These are phyloP conservation scores for Philereme transversata DNA, from an alignment of 2,888 invertebrate genomes.

Conservation along the genomic window DNA sequence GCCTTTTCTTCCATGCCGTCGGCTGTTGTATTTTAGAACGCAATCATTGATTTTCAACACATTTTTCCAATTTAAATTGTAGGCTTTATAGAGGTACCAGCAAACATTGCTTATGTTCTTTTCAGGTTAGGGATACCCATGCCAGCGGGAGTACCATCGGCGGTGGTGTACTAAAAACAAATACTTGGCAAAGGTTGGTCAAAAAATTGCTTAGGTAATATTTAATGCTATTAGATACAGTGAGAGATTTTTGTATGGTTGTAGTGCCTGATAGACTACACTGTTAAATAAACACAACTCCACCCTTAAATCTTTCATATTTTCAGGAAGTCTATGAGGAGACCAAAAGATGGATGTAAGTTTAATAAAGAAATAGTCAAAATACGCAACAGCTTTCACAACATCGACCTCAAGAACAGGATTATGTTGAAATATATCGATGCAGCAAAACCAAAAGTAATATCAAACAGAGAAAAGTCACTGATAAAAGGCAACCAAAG, in stretches of 20 bases:
- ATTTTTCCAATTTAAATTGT: neutral
- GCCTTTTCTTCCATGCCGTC: too few relatives aligned
- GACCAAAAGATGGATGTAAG: constrained; percentile 51
- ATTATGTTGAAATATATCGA: constrained; percentile 52
- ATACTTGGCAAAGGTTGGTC: constrained; percentile 51
- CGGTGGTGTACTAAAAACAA: constrained; percentile 42
- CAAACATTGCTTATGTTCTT: constrained; percentile 30
- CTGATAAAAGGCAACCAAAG: constrained; percentile 43
- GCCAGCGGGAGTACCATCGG: constrained; percentile 37
- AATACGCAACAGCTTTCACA: constrained; percentile 59
- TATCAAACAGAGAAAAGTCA: constrained; percentile 37
- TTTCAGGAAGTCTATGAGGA: constrained; percentile 57
- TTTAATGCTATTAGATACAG: neutral
- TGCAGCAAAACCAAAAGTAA: constrained; percentile 41
- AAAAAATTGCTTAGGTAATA: neutral
- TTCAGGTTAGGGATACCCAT: constrained; percentile 59
- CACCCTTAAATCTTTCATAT: neutral
- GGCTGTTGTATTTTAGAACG: too few relatives aligned
- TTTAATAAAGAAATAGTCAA: constrained; percentile 63
- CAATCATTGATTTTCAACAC: too few relatives aligned
- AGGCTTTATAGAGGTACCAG: constrained; percentile 12
- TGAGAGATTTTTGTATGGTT: too few relatives aligned
- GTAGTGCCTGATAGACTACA: too few relatives aligned
- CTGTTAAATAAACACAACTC: neutral
- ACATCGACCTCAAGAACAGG: constrained; percentile 61